A percentile compares a stretch with the other conserved stretches of the same genome.
Conservation (phyloP, 2,888 invertebrate genomes). For the Prenolepis imparis region DNA sequence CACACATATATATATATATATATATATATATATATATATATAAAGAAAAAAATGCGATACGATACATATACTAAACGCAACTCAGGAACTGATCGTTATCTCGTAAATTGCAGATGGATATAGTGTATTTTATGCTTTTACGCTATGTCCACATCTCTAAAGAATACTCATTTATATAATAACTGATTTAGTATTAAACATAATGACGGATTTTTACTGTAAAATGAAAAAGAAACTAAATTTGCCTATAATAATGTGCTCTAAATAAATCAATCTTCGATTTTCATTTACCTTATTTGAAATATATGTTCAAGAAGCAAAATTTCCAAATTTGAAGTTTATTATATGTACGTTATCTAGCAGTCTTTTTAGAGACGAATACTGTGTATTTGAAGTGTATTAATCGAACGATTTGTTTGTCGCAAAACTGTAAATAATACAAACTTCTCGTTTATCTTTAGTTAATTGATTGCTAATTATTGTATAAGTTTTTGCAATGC, state of each 20-base stretch:
- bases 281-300: neutral
- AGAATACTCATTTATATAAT: slow-evolving; percentile 71
- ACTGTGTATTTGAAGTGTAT: neutral
- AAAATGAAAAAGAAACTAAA: neutral
- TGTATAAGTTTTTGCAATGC: slow-evolving; percentile 71
- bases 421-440: slow-evolving; percentile 39
- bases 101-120: slow-evolving; percentile 10
- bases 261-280: slow-evolving; percentile 1
- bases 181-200: slow-evolving; percentile 53
- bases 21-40: slow-evolving; percentile 50
- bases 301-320: neutral
- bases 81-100: slow-evolving; percentile 47
- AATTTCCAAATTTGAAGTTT: neutral
- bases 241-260: neutral
- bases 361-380: neutral
- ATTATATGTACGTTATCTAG: neutral
- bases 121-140: slow-evolving; percentile 4
- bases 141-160: slow-evolving; percentile 7
- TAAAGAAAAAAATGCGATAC: slow-evolving; percentile 14
- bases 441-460: slow-evolving; percentile 7
- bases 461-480: slow-evolving; percentile 47
- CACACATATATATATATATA: neutral
- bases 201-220: neutral
- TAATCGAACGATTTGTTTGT: neutral
- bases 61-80: slow-evolving; percentile 43